Evolutionary conservation across 1,140 invertebrate genomes (phyloP).

Genomic region (Lycorma delicatula): DNA sequence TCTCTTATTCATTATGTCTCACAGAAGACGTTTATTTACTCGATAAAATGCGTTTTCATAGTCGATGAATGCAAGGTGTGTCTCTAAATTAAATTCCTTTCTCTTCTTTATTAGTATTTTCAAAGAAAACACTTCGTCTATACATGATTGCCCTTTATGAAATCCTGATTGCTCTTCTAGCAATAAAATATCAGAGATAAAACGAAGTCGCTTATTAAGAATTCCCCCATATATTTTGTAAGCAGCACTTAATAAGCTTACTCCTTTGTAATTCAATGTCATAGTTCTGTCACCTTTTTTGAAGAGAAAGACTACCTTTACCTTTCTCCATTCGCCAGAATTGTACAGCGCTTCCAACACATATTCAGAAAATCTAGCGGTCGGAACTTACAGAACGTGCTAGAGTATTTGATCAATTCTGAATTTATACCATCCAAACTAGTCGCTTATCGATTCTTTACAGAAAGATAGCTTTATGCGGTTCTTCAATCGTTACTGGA

Average conservation of each 20-base stretch:
- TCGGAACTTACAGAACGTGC: not conserved
- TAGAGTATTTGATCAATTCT: not conserved
- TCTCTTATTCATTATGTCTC: too few species aligned
- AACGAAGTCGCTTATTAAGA: not conserved
- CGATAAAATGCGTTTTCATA: constrained; percentile 2
- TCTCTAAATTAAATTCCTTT: not conserved
- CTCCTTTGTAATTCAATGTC: not conserved
- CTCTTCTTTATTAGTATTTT: not conserved
- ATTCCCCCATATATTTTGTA: not conserved
- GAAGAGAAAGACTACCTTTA: not conserved
- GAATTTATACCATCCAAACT: not conserved
- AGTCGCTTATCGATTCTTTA: not conserved
- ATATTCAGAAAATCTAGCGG: not conserved
- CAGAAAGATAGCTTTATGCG: not conserved
- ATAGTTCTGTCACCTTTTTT: not conserved
- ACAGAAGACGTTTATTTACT: too few species aligned
- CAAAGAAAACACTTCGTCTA: not conserved
- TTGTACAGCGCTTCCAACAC: not conserved
- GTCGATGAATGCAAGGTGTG: not conserved
- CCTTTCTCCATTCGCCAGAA: not conserved
- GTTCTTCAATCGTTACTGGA: not conserved
- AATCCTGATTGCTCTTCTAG: not conserved
- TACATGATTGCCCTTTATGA: not conserved
- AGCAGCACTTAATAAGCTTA: not conserved
- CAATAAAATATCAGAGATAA: not conserved